Evolutionary conservation across 2,888 invertebrate species (phyloP).

Genomic region (Eupithecia insigniata): DNA sequence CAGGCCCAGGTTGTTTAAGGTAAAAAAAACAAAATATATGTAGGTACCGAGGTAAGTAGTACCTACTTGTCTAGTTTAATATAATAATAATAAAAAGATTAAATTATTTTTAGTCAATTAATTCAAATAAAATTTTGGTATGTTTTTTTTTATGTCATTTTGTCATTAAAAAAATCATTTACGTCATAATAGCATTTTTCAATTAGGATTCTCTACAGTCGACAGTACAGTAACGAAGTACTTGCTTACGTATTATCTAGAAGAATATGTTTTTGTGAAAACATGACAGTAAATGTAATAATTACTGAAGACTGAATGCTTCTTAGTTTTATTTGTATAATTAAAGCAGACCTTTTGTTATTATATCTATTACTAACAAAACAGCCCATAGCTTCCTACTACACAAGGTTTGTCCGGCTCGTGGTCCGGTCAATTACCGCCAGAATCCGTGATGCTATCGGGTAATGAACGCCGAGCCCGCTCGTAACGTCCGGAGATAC

Average conservation of each 20-base stretch:
- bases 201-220: no score
- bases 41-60: no score
- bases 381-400: not conserved
- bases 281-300: not conserved
- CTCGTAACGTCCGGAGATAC: constrained; percentile 16
- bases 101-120: no score
- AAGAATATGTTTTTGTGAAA: no score
- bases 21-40: no score
- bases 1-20: no score
- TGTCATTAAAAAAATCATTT: no score
- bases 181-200: no score
- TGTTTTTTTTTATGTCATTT: no score
- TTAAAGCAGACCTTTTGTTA: not conserved
- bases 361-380: not conserved
- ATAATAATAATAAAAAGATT: no score
- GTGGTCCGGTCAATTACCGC: constrained; percentile 33
- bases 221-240: not conserved
- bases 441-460: constrained; percentile 37
- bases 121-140: no score
- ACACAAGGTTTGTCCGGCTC: not conserved
- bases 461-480: constrained; percentile 37
- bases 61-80: no score
- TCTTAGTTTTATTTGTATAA: not conserved
- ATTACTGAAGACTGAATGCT: not conserved
- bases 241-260: not conserved